Evolutionary conservation across 2,888 invertebrate species (phyloP), one percentile per base, ranked within the genome.

Genomic region (Epinotia demarniana): DNA sequence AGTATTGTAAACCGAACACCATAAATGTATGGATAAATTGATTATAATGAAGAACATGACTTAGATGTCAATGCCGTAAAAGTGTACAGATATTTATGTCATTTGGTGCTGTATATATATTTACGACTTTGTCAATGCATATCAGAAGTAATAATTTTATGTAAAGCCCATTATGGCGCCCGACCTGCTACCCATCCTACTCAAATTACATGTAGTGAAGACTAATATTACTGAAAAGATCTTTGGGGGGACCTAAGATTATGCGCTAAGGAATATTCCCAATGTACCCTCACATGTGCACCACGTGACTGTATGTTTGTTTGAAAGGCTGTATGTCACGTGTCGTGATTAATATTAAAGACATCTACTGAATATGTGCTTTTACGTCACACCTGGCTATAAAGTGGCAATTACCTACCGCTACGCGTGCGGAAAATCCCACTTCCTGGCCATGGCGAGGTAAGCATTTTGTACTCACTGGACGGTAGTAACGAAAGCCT

Each of bases 181-280:
- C 49, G 49, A n/a, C 13, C 49, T 0, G 49, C 16, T 53, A 53
- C 8, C 53, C 53, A 53, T 53, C n/a, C 53, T 49, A 49, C 49
- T 49, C 16, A n/a, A 16, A n/a, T 49, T 49, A 2, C 8, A 53
- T 49, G 49, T 8, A 53, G n/a, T n/a, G n/a, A 53, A 53, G 6
- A 53, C n/a, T 53, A 53, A 16, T 53, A 53, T 53, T 53, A 53
- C n/a, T 12, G 3, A 53, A 13, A 53, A 53, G 53, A 53, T 53
- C 53, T 53, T 53, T n/a, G n/a, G 53, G 6, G 46, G 13, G 53
- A 53, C 3, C 49, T 49, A 49, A 49, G 16, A 49, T 43, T 43
- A 43, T 53, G 53, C 13, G 53, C 39, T 39, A 39, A 62, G 18
- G 62, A 62, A 62, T 62, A 62, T 62, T 49, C 16, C 53, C 53